Evolutionary conservation across 1,140 invertebrate species (phyloP), one percentile per base, ranked within the genome.

Genomic region (Magallana ariakensis): DNA sequence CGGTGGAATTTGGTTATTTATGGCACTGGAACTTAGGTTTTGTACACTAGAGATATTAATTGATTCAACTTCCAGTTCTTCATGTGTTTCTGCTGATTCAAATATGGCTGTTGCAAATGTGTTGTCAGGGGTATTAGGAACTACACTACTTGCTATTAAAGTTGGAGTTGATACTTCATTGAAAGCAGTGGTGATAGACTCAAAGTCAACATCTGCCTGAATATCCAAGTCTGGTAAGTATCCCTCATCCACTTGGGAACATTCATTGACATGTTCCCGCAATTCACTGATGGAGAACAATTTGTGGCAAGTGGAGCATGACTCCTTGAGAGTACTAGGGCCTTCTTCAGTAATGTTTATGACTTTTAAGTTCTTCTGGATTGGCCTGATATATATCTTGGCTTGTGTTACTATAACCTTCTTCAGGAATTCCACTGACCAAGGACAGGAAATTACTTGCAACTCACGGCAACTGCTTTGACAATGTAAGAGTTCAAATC

Each of bases 281-380:
- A 88, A 33, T 62, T 56, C 3, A 0, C 26, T 22, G 11, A 85
- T 55, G 70, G 85, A 19, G 80, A 80, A 80, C 6, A 10, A 53
- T 11, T 15, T 33, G 26, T 55, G 55, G 57, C 85, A 83, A 58
- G 7, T 83, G 8, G n/a, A 19, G 81, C 85, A 87, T 1, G 15
- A 11, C 33, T 22, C n/a, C 80, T 81, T 81, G 26, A 81, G 22
- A 15, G 80, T 15, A 46, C 13, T 81, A n/a, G 62, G 15, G 15
- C 16, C 82, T n/a, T 60, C 22, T 11, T 83, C n/a, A 55, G 11
- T 83, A 54, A 58, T 8, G 57, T 8, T 16, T 54, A 19, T 19
- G 70, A n/a, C 54, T 85, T 87, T 80, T 22, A 87, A 15, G 22
- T 85, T 87, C 33, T 16, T 80, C 46, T 86, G 87, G 9, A 88